phyloP scores from a whole-genome alignment of 2,113 vertebrate species.

The Lamprologus speciosus region DNA sequence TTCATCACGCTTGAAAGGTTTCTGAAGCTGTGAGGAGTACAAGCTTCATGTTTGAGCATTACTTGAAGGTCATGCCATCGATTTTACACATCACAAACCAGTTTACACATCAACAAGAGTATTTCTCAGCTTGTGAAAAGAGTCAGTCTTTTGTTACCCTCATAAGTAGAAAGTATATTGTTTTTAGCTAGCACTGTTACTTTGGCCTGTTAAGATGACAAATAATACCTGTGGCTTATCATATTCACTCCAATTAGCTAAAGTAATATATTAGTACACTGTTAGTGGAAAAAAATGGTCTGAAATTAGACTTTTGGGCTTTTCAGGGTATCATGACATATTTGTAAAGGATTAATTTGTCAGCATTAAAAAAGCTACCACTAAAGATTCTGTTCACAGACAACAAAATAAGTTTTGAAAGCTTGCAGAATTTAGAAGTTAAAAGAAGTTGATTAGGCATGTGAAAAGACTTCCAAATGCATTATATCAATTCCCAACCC shows the following conservation, averaged over 20 bases:
- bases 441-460: background rate
- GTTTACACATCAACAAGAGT: background rate
- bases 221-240: background rate
- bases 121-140: background rate
- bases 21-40: background rate
- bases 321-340: background rate
- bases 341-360: background rate
- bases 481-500: background rate
- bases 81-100: background rate
- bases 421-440: background rate
- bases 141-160: background rate
- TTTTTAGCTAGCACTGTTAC: background rate
- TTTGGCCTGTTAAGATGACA: background rate
- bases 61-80: background rate
- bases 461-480: background rate
- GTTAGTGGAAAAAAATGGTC: background rate
- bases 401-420: background rate
- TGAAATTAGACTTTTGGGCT: background rate
- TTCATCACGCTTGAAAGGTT: background rate
- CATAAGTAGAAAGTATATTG: background rate
- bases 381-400: background rate
- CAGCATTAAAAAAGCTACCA: background rate
- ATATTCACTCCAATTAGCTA: background rate
- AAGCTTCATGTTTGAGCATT: background rate
- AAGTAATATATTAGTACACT: background rate